These are phyloP conservation scores for Triops cancriformis DNA, from an alignment of 1,140 invertebrate species.

Conservation along the genomic window DNA sequence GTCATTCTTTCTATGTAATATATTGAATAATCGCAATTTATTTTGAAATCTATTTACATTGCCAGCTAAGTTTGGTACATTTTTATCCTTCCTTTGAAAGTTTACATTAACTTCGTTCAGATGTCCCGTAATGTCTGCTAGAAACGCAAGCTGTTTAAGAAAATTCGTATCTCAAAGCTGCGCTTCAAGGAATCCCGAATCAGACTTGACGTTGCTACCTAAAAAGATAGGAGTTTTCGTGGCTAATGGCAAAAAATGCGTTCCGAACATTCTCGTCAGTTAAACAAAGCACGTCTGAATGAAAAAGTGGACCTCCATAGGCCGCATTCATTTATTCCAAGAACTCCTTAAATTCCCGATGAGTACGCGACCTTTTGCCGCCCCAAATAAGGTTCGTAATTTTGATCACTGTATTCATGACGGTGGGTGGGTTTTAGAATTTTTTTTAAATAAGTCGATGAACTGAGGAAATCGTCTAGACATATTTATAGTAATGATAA, in stretches of 20 bases:
- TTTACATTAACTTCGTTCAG: constrained; percentile 22
- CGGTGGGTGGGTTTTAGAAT: too few relatives aligned
- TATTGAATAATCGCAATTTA: constrained; percentile 22
- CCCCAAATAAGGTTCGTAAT: constrained; percentile 15
- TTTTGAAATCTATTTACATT: constrained; percentile 26
- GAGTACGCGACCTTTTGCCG: constrained; percentile 7
- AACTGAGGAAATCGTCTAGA: too few relatives aligned
- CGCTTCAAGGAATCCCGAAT: neutral
- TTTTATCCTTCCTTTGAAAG: constrained; percentile 20
- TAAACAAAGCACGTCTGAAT: constrained; percentile 24
- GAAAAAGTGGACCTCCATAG: constrained; percentile 24
- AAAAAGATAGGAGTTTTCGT: constrained; percentile 25
- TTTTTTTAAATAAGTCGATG: too few relatives aligned
- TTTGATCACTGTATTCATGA: constrained; percentile 11
- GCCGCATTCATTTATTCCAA: constrained; percentile 19
- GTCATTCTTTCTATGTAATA: constrained; percentile 12
- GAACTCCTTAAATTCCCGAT: constrained; percentile 15
- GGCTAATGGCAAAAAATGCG: constrained; percentile 25
- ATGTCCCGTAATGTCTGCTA: neutral
- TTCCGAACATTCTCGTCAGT: constrained; percentile 24
- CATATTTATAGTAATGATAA: too few relatives aligned
- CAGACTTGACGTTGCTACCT: neutral
- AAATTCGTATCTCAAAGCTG: constrained; percentile 23
- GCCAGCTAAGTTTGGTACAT: constrained; percentile 22
- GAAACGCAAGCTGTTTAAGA: constrained; percentile 23